These are phyloP conservation scores for Cephus cinctus DNA, from an alignment of 1,140 invertebrate genomes.

Conservation along the genomic window DNA sequence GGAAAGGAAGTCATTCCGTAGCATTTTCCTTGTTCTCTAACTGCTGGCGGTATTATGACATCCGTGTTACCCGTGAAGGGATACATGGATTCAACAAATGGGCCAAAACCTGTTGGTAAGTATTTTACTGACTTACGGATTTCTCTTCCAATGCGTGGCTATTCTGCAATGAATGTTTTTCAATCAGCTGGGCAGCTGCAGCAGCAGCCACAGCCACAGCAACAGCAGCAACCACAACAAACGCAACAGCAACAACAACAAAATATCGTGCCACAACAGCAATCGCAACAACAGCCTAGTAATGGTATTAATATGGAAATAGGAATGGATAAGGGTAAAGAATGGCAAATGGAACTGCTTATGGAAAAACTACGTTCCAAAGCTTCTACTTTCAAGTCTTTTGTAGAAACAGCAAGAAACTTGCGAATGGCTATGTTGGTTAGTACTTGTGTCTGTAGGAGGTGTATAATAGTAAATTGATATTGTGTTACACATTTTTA, in stretches of 20 bases:
- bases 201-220: no score
- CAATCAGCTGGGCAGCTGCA: conserved; percentile 49
- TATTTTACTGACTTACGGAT: no score
- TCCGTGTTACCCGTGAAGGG: conserved; percentile 25
- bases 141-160: no score
- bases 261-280: no score
- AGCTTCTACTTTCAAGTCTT: conserved; percentile 70
- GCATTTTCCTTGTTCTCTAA: no score
- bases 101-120: conserved; percentile 47
- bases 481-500: conserved; percentile 9
- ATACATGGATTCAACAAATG: conserved; percentile 49
- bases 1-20: no score
- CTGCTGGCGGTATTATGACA: conserved; percentile 16
- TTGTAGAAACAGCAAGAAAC: conserved; percentile 82
- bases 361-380: conserved; percentile 87
- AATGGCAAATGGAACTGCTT: conserved; percentile 76
- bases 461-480: background rate
- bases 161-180: no score
- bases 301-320: no score
- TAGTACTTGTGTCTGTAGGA: conserved; percentile 36
- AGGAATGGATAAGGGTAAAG: conserved; percentile 63
- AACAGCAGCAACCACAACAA: no score
- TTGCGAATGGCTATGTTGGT: conserved; percentile 81
- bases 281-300: no score
- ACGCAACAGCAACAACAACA: no score